Percentiles rank a stretch among this genome's conserved stretches.
These are phyloP conservation scores for Sebastiscus tertius DNA, from an alignment of 2,797 vertebrate species.

Conservation along the genomic window DNA sequence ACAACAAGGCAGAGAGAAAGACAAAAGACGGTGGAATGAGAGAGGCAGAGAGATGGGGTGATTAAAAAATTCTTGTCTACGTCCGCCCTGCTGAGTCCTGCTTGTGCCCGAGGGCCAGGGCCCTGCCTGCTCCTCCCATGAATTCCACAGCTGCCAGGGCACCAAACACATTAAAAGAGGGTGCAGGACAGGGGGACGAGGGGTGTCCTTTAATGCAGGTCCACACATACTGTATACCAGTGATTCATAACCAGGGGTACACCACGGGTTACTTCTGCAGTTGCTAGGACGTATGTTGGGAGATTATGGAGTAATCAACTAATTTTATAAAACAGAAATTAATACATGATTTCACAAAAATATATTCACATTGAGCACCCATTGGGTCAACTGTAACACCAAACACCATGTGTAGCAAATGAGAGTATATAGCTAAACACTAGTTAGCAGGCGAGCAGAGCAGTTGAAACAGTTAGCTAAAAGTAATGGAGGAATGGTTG, in stretches of 20 bases:
- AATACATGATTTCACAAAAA: background rate
- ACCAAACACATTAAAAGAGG: slow-evolving; percentile 26
- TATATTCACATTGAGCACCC: background rate
- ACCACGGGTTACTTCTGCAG: background rate
- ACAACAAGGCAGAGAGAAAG: slow-evolving; percentile 10
- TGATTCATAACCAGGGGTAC: background rate
- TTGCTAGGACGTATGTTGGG: background rate
- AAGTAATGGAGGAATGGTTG: background rate
- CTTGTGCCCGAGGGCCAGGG: slow-evolving; percentile 50
- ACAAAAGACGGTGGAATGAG: slow-evolving; percentile 31
- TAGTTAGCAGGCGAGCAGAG: background rate
- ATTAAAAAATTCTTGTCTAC: slow-evolving; percentile 39
- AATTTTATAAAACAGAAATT: background rate
- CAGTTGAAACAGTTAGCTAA: background rate
- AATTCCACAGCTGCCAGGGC: slow-evolving; percentile 68
- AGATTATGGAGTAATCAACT: background rate
- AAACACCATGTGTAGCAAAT: background rate
- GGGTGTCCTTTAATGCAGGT: slow-evolving; percentile 13
- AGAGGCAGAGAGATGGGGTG: slow-evolving; percentile 9
- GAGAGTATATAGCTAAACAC: background rate
- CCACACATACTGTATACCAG: slow-evolving; percentile 11
- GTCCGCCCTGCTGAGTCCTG: slow-evolving; percentile 55
- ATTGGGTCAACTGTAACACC: background rate
- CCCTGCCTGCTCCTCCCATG: slow-evolving; percentile 54
- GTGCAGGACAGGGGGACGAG: background rate